Base-by-base conservation (phyloP, 2,888 invertebrate genomes). In the Drosophila mimica region DNA sequence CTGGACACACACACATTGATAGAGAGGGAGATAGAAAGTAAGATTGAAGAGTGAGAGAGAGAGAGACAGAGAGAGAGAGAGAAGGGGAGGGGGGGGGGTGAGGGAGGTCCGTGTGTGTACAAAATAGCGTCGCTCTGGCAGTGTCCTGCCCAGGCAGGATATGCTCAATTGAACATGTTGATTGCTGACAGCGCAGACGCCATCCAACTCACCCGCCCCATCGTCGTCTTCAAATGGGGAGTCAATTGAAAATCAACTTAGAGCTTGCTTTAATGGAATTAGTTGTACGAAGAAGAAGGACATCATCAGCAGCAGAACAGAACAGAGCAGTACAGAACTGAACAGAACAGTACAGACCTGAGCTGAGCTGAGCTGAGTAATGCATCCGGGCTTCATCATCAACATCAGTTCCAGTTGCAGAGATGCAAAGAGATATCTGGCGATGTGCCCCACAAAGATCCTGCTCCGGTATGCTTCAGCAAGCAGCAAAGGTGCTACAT, bases 231-330 rank as follows among this genome's bases (percentile, higher is more conserved):
- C 65, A 90, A 87, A 88, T 90, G 89, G 83, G 87, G 89, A 88
- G 90, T 90, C 90, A 88, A 88, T 90, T 90, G 88, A 89, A 88
- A 88, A 88, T 88, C 88, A 90, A 90, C 89, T 88, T 90, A 88
- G 82, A 89, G 90, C 82, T 81, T 77, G 88, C 86, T 88, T 90
- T 90, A 88, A 90, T 88, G 89, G 89, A 88, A 90, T 88, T 88
- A 88, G 89, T 90, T 83, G 79, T 79, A 74, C 81, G 78, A 66
- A 80, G 72, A 65, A 74, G 70, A 65, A 74, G 70, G 70, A 76
- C 43, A 56, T 46, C 46, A 46, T 46, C 46, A 25, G 46, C 46
- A 46, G 25, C 25, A 46, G 13, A 20, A 43, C 20, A 43, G 43
- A n/a, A 11, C 17, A 38, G 38, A 17, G 2, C 43, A n/a, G n/a